Conservation (phyloP, 2,113 vertebrate genomes). For the Daubentonia madagascariensis region DNA sequence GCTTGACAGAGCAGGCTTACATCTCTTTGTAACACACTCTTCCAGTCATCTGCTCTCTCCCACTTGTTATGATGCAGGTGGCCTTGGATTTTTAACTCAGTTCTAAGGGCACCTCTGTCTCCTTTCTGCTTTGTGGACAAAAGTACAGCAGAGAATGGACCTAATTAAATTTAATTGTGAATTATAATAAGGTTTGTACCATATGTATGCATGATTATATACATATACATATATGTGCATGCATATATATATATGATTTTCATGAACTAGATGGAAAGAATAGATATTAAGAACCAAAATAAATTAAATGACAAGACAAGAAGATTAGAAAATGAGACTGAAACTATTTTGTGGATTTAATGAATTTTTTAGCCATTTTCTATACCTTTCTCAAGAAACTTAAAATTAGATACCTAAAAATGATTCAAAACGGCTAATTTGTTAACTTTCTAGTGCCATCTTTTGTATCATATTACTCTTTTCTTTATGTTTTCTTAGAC, state of each 20-base stretch:
- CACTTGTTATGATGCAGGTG: neutral
- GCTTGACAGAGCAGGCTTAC: neutral
- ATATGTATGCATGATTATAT: neutral
- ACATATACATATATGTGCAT: too few species aligned
- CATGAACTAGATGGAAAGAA: neutral
- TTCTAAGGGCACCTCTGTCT: neutral
- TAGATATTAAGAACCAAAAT: neutral
- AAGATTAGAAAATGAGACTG: neutral
- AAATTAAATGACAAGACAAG: neutral
- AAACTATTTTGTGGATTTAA: neutral
- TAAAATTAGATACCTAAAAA: neutral
- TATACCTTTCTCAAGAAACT: neutral
- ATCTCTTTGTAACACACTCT: neutral
- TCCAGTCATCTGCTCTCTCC: neutral
- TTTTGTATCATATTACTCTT: neutral
- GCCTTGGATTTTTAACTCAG: neutral
- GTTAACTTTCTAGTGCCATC: neutral
- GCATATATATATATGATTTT: neutral
- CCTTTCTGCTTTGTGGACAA: neutral
- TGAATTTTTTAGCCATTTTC: neutral
- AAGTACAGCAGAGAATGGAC: neutral
- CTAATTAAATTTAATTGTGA: neutral
- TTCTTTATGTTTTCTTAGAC: neutral
- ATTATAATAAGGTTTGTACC: neutral
- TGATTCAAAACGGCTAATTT: neutral